phyloP scores from a whole-genome alignment of 2,888 invertebrate genomes.

The Acholoe squamosa region DNA sequence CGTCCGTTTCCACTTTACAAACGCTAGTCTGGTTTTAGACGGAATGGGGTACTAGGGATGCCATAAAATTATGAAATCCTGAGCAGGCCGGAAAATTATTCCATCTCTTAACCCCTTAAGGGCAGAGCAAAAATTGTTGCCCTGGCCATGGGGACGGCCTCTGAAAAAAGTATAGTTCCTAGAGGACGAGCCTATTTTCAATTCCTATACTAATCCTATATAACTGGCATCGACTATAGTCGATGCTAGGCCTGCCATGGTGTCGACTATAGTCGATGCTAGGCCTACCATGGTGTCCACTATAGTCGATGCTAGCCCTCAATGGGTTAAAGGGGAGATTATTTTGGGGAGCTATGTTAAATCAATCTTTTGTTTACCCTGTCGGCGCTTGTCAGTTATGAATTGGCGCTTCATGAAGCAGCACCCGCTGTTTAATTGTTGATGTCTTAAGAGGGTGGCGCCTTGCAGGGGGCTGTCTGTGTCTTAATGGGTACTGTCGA shows the following conservation, averaged over 20 bases:
- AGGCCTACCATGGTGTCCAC: no score
- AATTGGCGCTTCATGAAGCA: background rate
- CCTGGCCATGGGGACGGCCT: no score
- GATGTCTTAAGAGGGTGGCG: constrained; percentile 37
- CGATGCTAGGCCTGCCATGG: no score
- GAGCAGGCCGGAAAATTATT: background rate
- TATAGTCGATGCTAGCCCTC: no score
- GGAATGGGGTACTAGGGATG: background rate
- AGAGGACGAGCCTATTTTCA: no score
- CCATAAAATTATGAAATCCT: background rate
- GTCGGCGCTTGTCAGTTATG: constrained; percentile 43
- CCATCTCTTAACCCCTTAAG: no score
- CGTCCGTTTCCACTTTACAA: background rate
- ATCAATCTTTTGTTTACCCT: constrained; percentile 33
- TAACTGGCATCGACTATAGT: no score
- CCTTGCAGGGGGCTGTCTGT: background rate
- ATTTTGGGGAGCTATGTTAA: constrained; percentile 19
- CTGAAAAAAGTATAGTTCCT: no score
- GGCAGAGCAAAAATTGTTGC: no score
- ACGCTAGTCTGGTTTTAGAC: background rate
- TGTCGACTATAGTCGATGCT: no score
- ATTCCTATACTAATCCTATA: no score
- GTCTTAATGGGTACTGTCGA: background rate
- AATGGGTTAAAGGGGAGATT: constrained; percentile 23
- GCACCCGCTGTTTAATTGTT: constrained; percentile 29